Base-by-base conservation (phyloP, 2,888 invertebrate species). In the Stomorhina lunata region DNA sequence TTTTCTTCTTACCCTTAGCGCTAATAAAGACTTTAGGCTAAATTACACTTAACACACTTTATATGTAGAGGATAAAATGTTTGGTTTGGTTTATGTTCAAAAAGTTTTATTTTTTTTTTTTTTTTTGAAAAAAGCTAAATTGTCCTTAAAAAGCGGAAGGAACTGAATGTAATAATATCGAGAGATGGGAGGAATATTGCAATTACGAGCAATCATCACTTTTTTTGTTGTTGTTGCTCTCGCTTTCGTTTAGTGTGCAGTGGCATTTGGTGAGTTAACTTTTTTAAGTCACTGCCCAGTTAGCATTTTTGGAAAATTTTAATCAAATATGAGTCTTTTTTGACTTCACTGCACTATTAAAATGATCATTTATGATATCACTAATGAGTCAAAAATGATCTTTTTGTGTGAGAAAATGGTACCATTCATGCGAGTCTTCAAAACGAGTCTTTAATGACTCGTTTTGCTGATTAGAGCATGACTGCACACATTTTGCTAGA, bases 131-230 rank as follows among this genome's bases (percentile, higher is more conserved):
- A 66, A 66, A 37, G 12, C 32, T 29, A 59, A 57, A 57, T 20
- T 12, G 10, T 48, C 4, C n/a, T 29, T 65, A 48, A 65, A 45
- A 63, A 61, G 15, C 61, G 78, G 63, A 79, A 72, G 79, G 50
- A 72, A 79, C 45, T 57, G 45, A 65, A 43, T 37, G 40, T 17
- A 40, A 66, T 40, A 71, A 40, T 45, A 25, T 37, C 57, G 40
- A 57, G 37, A 72, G 57, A 37, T 55, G 72, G 63, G 55, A 12
- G 72, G 45, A 57, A 40, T 71, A 45, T 57, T 72, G 48, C 71
- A 79, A 79, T 79, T 65, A 72, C 34, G 55, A 65, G 57, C 45
- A 71, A 72, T 79, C 79, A 72, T 72, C 72, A 79, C 57, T 55
- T 72, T 61, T 57, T 37, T 45, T 50, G 37, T 32, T 37, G n/a